Conservation (phyloP, 2,888 invertebrate species). For the Hesperia comma region DNA sequence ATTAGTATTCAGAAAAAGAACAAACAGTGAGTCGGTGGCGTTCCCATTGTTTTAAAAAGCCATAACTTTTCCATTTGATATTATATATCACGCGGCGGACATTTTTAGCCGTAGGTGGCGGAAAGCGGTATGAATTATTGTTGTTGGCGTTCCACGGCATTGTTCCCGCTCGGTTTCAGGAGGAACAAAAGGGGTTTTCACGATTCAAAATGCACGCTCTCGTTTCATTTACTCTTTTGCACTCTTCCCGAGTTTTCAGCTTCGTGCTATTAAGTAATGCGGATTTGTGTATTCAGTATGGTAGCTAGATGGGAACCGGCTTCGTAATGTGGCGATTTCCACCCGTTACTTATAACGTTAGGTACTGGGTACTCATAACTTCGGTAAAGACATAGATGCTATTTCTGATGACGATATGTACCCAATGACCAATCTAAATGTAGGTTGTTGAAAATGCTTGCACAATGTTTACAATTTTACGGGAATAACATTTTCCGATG, state of each 20-base stretch:
- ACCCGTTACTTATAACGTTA: no score
- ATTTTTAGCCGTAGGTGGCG: slow-evolving; percentile 84
- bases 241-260: slow-evolving; percentile 79
- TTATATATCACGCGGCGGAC: slow-evolving; percentile 82
- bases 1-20: slow-evolving; percentile 66
- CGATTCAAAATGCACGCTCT: slow-evolving; percentile 81
- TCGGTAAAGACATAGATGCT: no score
- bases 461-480: no score
- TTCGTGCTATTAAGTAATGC: slow-evolving; percentile 78
- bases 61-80: slow-evolving; percentile 80
- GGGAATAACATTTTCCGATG: no score
- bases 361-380: no score
- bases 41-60: slow-evolving; percentile 80
- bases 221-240: slow-evolving; percentile 83
- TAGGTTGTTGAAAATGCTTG: no score
- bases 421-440: no score
- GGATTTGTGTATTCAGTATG: slow-evolving; percentile 56
- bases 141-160: slow-evolving; percentile 79
- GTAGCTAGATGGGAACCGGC: background rate
- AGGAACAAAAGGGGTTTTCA: slow-evolving; percentile 81
- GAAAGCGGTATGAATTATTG: slow-evolving; percentile 83
- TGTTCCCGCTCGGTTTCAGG: slow-evolving; percentile 72
- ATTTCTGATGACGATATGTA: no score
- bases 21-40: slow-evolving; percentile 59
- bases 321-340: background rate